Conservation (phyloP, 2,888 invertebrate species). For the Corbicula japonica region DNA sequence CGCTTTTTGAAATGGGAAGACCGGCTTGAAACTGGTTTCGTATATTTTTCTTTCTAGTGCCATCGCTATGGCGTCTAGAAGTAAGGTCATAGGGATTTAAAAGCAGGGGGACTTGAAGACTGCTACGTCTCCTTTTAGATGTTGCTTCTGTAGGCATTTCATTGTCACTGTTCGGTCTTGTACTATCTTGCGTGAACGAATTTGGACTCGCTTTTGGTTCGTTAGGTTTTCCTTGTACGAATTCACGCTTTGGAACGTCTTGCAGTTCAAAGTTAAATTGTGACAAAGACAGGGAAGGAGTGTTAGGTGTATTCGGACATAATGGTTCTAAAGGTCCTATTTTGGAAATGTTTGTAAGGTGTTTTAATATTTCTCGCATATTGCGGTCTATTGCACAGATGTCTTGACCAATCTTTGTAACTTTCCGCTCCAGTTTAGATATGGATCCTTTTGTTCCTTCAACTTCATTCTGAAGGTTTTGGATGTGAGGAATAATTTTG, state of each 20-base stretch:
- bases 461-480: slow-evolving; percentile 76
- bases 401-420: slow-evolving; percentile 68
- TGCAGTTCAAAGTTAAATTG: slow-evolving; percentile 53
- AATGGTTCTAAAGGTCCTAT: slow-evolving; percentile 55
- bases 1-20: slow-evolving; percentile 48
- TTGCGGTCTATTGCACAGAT: slow-evolving; percentile 64
- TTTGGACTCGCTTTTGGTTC: neutral
- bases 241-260: neutral
- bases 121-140: slow-evolving; percentile 21
- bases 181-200: neutral
- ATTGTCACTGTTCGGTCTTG: neutral
- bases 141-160: neutral
- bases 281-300: slow-evolving; percentile 35
- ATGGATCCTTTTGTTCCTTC: slow-evolving; percentile 78
- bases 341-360: slow-evolving; percentile 48
- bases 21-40: slow-evolving; percentile 12
- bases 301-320: slow-evolving; percentile 45
- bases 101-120: slow-evolving; percentile 44
- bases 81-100: slow-evolving; percentile 53
- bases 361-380: slow-evolving; percentile 68
- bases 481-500: slow-evolving; percentile 66
- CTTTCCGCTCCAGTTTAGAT: slow-evolving; percentile 72
- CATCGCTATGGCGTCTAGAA: slow-evolving; percentile 57
- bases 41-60: slow-evolving; percentile 27
- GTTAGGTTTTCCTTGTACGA: neutral